Evolutionary conservation across 2,113 vertebrate species (phyloP).

Genomic region (Lanius ludovicianus): DNA sequence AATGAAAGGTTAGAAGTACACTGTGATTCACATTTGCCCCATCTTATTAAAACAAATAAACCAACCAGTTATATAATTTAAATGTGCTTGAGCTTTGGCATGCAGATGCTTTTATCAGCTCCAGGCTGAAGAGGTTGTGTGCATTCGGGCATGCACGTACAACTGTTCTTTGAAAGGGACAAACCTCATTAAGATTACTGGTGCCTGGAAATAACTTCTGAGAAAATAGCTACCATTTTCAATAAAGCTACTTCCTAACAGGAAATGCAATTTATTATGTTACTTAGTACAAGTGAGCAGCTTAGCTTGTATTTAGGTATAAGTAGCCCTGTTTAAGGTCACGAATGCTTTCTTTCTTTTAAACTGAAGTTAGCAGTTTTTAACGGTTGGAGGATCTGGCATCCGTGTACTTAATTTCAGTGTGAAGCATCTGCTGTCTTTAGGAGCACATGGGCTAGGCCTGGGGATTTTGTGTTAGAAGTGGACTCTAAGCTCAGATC

Average conservation of each 20-base stretch:
- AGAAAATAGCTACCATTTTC: conserved; percentile 74
- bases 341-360: not conserved
- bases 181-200: conserved; percentile 80
- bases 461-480: not conserved
- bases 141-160: conserved; percentile 69
- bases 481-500: not conserved
- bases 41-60: conserved; percentile 76
- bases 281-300: conserved; percentile 3
- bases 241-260: conserved; percentile 73
- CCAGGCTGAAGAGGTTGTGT: conserved; percentile 67
- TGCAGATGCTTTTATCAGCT: conserved; percentile 82
- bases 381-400: not conserved
- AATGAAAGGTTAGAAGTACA: conserved; percentile 75
- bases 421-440: not conserved
- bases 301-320: conserved; percentile 21
- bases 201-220: conserved; percentile 73
- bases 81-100: conserved; percentile 34
- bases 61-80: conserved; percentile 54
- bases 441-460: not conserved
- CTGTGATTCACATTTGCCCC: conserved; percentile 69
- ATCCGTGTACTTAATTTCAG: not conserved
- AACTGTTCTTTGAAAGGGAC: conserved; percentile 77
- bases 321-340: not conserved
- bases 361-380: not conserved
- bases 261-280: conserved; percentile 71